These are phyloP conservation scores for Artemia franciscana DNA, from an alignment of 1,140 invertebrate genomes.

Conservation along the genomic window DNA sequence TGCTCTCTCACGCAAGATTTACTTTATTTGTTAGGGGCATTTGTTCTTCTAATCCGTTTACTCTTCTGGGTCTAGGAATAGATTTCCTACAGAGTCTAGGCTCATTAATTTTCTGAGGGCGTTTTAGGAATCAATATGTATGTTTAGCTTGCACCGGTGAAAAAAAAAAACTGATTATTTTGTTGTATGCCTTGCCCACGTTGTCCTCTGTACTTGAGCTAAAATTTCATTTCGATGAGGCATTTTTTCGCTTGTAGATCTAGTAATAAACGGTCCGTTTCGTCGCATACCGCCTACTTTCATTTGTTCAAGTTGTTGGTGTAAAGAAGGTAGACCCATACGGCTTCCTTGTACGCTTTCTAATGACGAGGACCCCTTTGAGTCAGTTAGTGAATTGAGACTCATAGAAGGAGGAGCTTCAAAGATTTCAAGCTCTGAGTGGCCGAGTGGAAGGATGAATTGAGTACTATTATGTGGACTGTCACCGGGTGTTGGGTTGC, in stretches of 20 bases:
- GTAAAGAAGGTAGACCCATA: constrained; percentile 6
- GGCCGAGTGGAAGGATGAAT: constrained; percentile 9
- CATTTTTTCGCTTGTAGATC: constrained; percentile 57
- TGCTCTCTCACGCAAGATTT: too few relatives aligned
- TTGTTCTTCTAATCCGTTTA: too few relatives aligned
- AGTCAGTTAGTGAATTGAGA: constrained; percentile 8
- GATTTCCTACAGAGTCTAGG: too few relatives aligned
- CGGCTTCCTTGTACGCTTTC: constrained; percentile 19
- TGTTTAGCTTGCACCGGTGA: too few relatives aligned
- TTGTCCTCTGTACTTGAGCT: constrained; percentile 48
- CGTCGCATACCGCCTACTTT: constrained; percentile 8
- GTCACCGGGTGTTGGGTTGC: constrained; percentile 4
- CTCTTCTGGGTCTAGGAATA: too few relatives aligned
- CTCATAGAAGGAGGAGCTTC: background rate
- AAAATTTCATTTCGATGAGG: constrained; percentile 56
- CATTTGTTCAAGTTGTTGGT: constrained; percentile 12
- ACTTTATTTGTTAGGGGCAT: too few relatives aligned
- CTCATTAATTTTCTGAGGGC: too few relatives aligned
- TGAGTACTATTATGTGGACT: constrained; percentile 3
- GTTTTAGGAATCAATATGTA: too few relatives aligned
- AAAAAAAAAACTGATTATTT: too few relatives aligned
- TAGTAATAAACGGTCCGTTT: constrained; percentile 32
- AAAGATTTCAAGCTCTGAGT: background rate
- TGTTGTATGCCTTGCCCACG: constrained; percentile 62
- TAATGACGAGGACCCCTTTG: constrained; percentile 5